A percentile compares a stretch with the other conserved stretches of the same genome.
Evolutionary conservation across 2,888 invertebrate species (phyloP).

Genomic region (Mesorhabditis belari): DNA sequence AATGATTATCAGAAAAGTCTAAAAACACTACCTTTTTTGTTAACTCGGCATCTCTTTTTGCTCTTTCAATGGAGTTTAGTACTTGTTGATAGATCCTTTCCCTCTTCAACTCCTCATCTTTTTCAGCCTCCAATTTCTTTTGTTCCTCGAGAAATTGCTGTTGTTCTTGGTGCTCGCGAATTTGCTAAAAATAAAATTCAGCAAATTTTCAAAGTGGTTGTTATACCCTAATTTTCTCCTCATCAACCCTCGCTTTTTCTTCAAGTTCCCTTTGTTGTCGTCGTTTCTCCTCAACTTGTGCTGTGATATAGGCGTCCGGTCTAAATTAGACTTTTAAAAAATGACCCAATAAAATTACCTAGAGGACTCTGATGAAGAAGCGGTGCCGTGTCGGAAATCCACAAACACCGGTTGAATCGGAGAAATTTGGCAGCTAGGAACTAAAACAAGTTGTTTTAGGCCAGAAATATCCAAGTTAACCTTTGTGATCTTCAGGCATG

Average conservation of each 20-base stretch:
- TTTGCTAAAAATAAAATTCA: neutral
- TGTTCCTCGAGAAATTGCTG: neutral
- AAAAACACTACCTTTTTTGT: neutral
- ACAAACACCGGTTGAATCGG: too few relatives aligned
- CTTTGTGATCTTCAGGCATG: too few relatives aligned
- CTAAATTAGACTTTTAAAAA: neutral
- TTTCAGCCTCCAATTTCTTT: neutral
- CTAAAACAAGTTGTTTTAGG: too few relatives aligned
- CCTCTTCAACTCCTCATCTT: neutral
- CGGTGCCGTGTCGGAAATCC: too few relatives aligned
- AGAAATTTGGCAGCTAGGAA: too few relatives aligned
- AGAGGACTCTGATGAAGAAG: too few relatives aligned
- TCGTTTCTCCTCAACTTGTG: neutral
- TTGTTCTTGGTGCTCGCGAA: neutral
- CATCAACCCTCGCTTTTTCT: neutral
- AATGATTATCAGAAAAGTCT: neutral
- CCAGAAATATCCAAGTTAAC: too few relatives aligned
- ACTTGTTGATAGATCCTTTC: neutral
- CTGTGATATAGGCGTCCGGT: neutral
- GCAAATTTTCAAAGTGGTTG: neutral
- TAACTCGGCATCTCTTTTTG: neutral
- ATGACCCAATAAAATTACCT: too few relatives aligned
- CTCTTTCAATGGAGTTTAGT: neutral
- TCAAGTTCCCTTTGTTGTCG: neutral
- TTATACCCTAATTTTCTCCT: neutral